phyloP scores from a whole-genome alignment of 2,113 vertebrate species.

The Rhynchomys soricoides region DNA sequence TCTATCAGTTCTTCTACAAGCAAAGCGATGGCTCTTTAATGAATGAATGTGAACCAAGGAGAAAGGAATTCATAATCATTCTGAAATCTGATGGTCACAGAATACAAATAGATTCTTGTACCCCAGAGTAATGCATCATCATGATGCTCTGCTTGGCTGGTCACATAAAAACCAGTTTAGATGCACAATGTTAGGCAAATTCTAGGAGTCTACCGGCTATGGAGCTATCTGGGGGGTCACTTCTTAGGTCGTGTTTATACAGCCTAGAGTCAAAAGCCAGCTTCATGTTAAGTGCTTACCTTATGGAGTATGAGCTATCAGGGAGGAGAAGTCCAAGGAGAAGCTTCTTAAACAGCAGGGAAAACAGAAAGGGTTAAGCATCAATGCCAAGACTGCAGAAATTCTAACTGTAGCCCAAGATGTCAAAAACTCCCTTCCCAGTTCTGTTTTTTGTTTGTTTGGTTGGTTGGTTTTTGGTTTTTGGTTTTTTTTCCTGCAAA shows the following conservation, averaged over 20 bases:
- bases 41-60: neutral
- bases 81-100: neutral
- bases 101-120: neutral
- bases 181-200: neutral
- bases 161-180: neutral
- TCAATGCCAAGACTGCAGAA: neutral
- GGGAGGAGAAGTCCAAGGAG: neutral
- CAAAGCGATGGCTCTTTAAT: neutral
- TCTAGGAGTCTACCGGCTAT: neutral
- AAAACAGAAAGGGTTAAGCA: neutral
- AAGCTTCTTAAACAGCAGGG: neutral
- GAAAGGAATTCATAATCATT: neutral
- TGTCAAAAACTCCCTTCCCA: neutral
- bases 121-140: neutral
- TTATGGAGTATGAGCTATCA: neutral
- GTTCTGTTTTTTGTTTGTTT: neutral
- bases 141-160: neutral
- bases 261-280: neutral
- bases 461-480: too few relatives aligned
- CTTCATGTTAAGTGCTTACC: neutral
- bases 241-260: neutral
- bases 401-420: neutral
- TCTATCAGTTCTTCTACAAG: neutral
- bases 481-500: neutral
- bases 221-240: neutral